Evolutionary conservation across 2,888 invertebrate species (phyloP).

Genomic region (Cactoblastis cactorum): DNA sequence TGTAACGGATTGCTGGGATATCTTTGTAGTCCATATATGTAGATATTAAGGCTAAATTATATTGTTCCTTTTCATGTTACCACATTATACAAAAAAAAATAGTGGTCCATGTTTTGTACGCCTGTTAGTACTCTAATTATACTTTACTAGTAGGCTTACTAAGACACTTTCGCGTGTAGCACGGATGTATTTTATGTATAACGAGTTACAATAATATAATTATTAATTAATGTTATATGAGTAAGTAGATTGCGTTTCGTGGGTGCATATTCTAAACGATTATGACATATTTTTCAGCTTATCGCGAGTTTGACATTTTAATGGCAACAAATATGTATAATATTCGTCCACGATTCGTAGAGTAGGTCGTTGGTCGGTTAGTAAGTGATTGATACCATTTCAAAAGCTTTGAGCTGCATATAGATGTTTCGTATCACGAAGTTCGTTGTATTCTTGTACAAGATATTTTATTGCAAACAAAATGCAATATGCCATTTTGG

Average conservation of each 20-base stretch:
- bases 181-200: background rate
- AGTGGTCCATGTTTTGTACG: background rate
- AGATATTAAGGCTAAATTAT: too few relatives aligned
- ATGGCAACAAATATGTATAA: background rate
- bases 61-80: background rate
- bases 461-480: too few relatives aligned
- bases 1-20: too few relatives aligned
- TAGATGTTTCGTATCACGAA: background rate
- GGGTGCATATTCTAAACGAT: background rate
- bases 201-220: background rate
- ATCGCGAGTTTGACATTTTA: too few relatives aligned
- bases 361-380: constrained; percentile 3
- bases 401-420: background rate
- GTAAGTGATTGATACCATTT: background rate
- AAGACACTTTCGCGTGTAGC: background rate
- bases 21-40: too few relatives aligned
- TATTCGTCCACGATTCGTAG: constrained; percentile 3
- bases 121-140: background rate
- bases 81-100: background rate
- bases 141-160: background rate
- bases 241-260: constrained; percentile 1
- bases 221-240: background rate
- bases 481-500: too few relatives aligned
- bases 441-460: too few relatives aligned
- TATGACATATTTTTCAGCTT: too few relatives aligned